Evolutionary conservation across 2,888 invertebrate genomes (phyloP).

Genomic region (Metacarcinus magister): DNA sequence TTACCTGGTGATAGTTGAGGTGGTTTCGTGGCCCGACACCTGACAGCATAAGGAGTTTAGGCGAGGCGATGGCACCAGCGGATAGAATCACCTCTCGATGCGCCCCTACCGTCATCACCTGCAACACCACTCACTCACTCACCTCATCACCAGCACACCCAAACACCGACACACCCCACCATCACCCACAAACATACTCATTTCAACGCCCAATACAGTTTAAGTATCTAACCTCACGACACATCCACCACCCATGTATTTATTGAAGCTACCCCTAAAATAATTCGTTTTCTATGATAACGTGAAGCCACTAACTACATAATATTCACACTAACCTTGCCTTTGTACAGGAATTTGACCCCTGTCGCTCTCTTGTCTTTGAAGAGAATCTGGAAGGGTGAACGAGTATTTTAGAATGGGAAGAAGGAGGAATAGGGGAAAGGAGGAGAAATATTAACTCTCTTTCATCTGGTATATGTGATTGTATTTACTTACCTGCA

Average conservation of each 20-base stretch:
- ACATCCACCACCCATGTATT: neutral
- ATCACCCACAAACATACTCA: neutral
- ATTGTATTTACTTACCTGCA: neutral
- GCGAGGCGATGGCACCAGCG: conserved; percentile 67
- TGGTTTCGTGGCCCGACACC: conserved; percentile 69
- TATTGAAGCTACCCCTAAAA: neutral
- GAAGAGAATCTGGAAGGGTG: conserved; percentile 34
- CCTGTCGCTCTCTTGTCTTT: conserved; percentile 47
- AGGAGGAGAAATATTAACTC: neutral
- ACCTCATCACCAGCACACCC: neutral
- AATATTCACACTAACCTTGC: neutral
- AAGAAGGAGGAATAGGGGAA: neutral
- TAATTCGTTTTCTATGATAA: neutral
- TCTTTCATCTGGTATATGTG: neutral
- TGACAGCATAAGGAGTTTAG: conserved; percentile 73
- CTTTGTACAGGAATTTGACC: conserved; percentile 42
- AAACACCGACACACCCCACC: neutral
- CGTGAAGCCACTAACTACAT: neutral
- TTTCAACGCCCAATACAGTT: neutral
- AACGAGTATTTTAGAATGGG: neutral
- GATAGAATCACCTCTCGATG: conserved; percentile 68
- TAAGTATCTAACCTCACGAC: neutral
- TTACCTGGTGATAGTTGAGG: conserved; percentile 64
- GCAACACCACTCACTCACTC: neutral
- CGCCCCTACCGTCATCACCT: conserved; percentile 65